These are phyloP conservation scores for Hartigia nigra DNA, from an alignment of 2,888 invertebrate genomes.

Conservation along the genomic window DNA sequence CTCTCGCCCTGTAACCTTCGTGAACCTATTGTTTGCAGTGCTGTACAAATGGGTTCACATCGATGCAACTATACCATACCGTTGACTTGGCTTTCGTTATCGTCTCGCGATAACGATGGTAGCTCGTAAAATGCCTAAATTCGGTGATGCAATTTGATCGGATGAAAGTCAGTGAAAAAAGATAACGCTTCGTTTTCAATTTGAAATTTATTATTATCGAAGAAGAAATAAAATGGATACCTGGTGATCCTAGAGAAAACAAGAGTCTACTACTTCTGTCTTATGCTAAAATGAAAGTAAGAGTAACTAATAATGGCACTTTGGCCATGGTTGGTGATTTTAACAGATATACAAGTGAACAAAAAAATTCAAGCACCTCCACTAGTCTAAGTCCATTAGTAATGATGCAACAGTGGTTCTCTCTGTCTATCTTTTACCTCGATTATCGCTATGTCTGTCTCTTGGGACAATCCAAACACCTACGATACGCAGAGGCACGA, in stretches of 20 bases:
- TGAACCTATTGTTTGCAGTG: constrained; percentile 57
- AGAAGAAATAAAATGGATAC: neutral
- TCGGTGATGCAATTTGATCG: neutral
- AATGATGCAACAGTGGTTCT: neutral
- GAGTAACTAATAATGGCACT: neutral
- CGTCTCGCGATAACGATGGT: neutral
- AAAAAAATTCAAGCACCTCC: neutral
- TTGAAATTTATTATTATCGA: neutral
- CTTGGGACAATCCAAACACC: neutral
- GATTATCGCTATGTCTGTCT: neutral
- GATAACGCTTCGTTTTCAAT: neutral
- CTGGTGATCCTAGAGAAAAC: neutral
- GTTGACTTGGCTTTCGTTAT: neutral
- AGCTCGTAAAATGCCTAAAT: neutral
- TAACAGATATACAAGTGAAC: neutral
- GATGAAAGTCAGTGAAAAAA: neutral
- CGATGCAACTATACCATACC: constrained; percentile 44
- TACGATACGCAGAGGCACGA: neutral
- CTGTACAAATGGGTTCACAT: constrained; percentile 59
- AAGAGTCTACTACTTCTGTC: neutral
- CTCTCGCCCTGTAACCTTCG: constrained; percentile 57
- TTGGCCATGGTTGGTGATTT: neutral
- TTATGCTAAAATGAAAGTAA: neutral
- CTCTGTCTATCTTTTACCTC: neutral
- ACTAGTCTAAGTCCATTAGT: neutral